Evolutionary conservation across 2,888 invertebrate species (phyloP), one percentile per base, ranked within the genome.

Genomic region (Aporophyla nigra): DNA sequence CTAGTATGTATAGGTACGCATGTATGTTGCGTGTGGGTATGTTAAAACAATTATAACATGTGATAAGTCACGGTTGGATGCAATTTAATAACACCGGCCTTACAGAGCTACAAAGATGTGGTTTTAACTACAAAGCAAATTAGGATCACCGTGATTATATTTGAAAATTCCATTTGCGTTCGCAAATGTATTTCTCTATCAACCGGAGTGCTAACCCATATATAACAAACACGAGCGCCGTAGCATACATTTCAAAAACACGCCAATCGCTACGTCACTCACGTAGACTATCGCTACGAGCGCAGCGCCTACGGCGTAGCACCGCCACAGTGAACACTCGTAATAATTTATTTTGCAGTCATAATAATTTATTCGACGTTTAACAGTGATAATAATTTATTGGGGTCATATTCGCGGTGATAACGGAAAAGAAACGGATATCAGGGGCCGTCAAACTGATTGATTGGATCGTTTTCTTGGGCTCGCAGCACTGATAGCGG

Each of bases 381-480:
- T 73, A 80, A 69, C 76, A 71, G 76, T 77, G 73, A 80, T 85
- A 81, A 85, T 87, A 87, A 87, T 83, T 84, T 88, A 87, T 88
- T 80, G 70, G 77, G 56, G 81, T 87, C 86, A 87, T 88, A 86
- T 88, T 85, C 75, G 63, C 65, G 82, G 76, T 87, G 87, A 88
- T 87, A 87, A 88, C 86, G 84, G 74, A 83, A 85, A 87, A 88
- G 84, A 73, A 85, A 79, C 87, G 84, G 79, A 79, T 84, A 86
- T 83, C 88, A 84, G 76, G 58, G 71, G 80, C 85, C 85, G 87
- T 88, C 88, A 79, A 74, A 76, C 89, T 89, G 89, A 88, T 89
- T 86, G 89, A 89, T 89, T 82, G 89, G 78, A 80, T 87, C 89
- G 84, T 87, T 89, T 89, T 82, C 81, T 86, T 78, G 79, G 80